phyloP scores from a whole-genome alignment of 2,888 invertebrate species.

The Macrosoma leucophasiata region DNA sequence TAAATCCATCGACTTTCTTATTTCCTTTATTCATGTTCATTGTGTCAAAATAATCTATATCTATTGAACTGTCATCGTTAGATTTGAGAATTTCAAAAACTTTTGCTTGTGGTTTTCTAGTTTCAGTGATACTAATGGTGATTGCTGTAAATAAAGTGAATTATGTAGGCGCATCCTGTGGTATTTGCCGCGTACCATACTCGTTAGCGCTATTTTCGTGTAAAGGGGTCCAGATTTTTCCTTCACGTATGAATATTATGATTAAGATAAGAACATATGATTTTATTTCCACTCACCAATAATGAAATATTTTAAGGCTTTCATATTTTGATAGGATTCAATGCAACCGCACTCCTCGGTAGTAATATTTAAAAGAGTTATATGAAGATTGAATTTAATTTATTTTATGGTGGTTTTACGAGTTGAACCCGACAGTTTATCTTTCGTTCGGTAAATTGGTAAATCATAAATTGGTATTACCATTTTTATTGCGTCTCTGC shows the following conservation, averaged over 20 bases:
- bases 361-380: slow-evolving; percentile 29
- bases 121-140: neutral
- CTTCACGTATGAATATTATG: too few relatives aligned
- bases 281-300: too few relatives aligned
- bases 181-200: too few relatives aligned
- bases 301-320: too few relatives aligned
- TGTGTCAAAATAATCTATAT: slow-evolving; percentile 9
- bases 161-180: too few relatives aligned
- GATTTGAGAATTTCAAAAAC: slow-evolving; percentile 10
- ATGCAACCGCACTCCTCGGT: slow-evolving; percentile 7
- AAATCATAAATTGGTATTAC: slow-evolving; percentile 47
- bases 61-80: slow-evolving; percentile 3
- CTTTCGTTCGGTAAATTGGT: slow-evolving; percentile 44
- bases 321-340: slow-evolving; percentile 8
- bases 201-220: too few relatives aligned
- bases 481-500: too few relatives aligned
- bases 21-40: neutral
- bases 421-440: slow-evolving; percentile 37
- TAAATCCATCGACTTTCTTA: neutral
- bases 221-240: too few relatives aligned
- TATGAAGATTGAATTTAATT: slow-evolving; percentile 34
- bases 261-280: too few relatives aligned
- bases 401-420: slow-evolving; percentile 46
- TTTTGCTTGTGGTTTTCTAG: slow-evolving; percentile 3
- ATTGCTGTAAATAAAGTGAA: neutral